Evolutionary conservation across 1,140 invertebrate species (phyloP).

Genomic region (Ruditapes philippinarum): DNA sequence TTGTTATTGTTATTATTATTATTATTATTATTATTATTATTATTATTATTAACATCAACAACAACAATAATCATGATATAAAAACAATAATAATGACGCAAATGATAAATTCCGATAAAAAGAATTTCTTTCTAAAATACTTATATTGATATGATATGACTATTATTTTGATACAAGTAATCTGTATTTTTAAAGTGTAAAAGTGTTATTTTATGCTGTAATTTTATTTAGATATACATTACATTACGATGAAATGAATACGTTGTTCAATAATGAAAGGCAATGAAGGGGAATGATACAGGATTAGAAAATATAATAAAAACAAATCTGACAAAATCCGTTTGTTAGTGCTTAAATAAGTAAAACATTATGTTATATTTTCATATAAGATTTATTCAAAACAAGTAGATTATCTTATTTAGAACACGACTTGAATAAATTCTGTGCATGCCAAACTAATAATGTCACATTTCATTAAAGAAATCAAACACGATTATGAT

Average conservation of each 20-base stretch:
- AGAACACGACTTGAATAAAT: neutral
- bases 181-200: too few relatives aligned
- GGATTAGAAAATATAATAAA: neutral
- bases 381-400: slow-evolving; percentile 1
- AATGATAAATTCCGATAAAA: too few relatives aligned
- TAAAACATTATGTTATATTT: slow-evolving; percentile 34
- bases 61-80: too few relatives aligned
- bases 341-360: slow-evolving; percentile 50
- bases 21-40: too few relatives aligned
- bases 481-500: neutral
- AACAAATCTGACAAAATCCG: slow-evolving; percentile 1
- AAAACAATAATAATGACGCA: too few relatives aligned
- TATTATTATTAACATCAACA: too few relatives aligned
- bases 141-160: too few relatives aligned
- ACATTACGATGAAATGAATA: neutral
- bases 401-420: slow-evolving; percentile 50
- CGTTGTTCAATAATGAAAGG: neutral
- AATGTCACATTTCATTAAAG: slow-evolving; percentile 14
- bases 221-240: too few relatives aligned
- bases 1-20: too few relatives aligned
- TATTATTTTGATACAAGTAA: too few relatives aligned
- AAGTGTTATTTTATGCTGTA: too few relatives aligned
- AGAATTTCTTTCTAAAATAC: too few relatives aligned
- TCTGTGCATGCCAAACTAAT: neutral
- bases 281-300: neutral